Evolutionary conservation across 2,888 invertebrate genomes (phyloP), one percentile per base, ranked within the genome.

Genomic region (Synanthedon formicaeformis): DNA sequence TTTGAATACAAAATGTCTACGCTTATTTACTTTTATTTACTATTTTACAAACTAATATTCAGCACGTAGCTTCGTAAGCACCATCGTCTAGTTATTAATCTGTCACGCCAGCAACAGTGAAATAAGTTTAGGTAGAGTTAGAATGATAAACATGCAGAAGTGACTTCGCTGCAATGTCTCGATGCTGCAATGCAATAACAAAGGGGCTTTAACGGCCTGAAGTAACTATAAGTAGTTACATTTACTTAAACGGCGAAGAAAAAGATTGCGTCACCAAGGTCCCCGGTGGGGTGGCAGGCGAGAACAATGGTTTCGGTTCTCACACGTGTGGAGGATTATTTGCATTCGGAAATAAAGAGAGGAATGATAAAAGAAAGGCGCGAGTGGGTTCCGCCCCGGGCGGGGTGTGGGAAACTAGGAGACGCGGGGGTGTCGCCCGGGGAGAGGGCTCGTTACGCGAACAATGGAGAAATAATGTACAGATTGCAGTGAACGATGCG

Each of bases 321-420:
- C 88, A 88, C 88, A 88, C 88, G 88, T 88, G 87, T 86, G 88
- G 88, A 87, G 87, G 88, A 88, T 88, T 88, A 88, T 88, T 88
- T 88, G 88, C 88, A 88, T 88, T 88, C 88, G 88, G 88, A 87
- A 86, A 87, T 86, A 86, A 87, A 86, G 83, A 88, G 84, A 88
- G 87, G 84, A 83, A 82, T 85, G 84, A 85, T 85, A 85, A 82
- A 88, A 87, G 87, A 87, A 88, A 88, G 86, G 88, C 88, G 88
- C 86, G 85, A 88, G 86, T 75, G 78, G 78, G 81, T 86, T 81
- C 79, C 86, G 82, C 75, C 82, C 85, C 83, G 84, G 84, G 80
- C 78, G 73, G 77, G 84, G 88, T 81, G 84, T 81, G 87, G 79
- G 89, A 88, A 86, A 84, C 75, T 72, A 67, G 71, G 70, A 68